phyloP scores from a whole-genome alignment of 2,113 vertebrate genomes.

The Polypterus senegalus region DNA sequence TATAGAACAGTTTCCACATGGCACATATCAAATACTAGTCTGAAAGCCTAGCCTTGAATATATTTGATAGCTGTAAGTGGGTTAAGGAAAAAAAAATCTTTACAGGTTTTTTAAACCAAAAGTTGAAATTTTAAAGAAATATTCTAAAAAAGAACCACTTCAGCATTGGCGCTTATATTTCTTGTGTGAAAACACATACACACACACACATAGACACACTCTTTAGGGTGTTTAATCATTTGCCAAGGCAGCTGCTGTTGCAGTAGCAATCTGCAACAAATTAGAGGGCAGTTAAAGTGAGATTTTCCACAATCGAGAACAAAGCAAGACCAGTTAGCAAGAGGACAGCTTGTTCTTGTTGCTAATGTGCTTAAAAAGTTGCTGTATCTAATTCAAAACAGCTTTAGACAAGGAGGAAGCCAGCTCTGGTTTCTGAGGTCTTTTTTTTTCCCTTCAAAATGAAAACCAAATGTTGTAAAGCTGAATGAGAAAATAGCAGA shows the following conservation, averaged over 20 bases:
- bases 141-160: conserved; percentile 33
- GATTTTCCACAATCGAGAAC: conserved; percentile 71
- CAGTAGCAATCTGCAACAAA: conserved; percentile 65
- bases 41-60: too few species aligned
- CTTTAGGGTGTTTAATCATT: conserved; percentile 52
- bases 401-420: conserved; percentile 41
- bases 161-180: conserved; percentile 48
- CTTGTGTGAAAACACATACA: conserved; percentile 41
- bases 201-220: conserved; percentile 36
- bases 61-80: not conserved
- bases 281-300: conserved; percentile 68
- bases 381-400: conserved; percentile 64
- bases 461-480: conserved; percentile 45
- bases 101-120: conserved; percentile 25
- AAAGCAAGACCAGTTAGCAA: conserved; percentile 56
- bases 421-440: conserved; percentile 35
- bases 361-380: conserved; percentile 73
- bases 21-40: too few species aligned
- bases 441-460: conserved; percentile 36
- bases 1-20: too few species aligned
- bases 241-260: conserved; percentile 60
- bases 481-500: conserved; percentile 49
- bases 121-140: conserved; percentile 23
- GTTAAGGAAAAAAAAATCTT: conserved; percentile 25
- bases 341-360: conserved; percentile 70